Evolutionary conservation across 2,888 invertebrate species (phyloP).

Genomic region (Pseudococcus longispinus): DNA sequence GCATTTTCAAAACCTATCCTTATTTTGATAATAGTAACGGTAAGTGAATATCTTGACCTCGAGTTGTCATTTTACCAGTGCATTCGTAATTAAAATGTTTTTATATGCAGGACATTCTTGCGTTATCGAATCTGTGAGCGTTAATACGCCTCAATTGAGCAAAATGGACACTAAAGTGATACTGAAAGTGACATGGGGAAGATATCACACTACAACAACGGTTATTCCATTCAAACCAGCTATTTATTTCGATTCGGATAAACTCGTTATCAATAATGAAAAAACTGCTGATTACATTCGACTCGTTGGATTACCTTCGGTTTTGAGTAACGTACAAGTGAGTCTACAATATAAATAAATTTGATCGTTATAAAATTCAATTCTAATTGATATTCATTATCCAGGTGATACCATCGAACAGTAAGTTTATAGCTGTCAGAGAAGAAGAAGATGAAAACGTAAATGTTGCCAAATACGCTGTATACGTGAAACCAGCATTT

Average conservation of each 20-base stretch:
- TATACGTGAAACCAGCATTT: constrained; percentile 40
- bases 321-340: constrained; percentile 36
- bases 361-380: neutral
- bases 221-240: constrained; percentile 44
- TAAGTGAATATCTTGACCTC: neutral
- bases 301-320: constrained; percentile 14
- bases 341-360: neutral
- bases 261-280: constrained; percentile 23
- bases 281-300: constrained; percentile 32
- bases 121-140: constrained; percentile 35
- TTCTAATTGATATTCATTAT: neutral
- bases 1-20: constrained; percentile 37
- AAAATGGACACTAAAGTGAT: neutral
- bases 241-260: neutral
- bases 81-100: neutral
- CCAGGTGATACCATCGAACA: constrained; percentile 8
- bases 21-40: constrained; percentile 14
- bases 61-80: neutral
- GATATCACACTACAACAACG: constrained; percentile 7
- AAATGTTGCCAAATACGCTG: constrained; percentile 19
- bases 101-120: constrained; percentile 36
- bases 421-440: constrained; percentile 21
- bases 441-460: constrained; percentile 17
- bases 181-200: constrained; percentile 42
- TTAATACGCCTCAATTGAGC: neutral